Conservation (phyloP, 2,888 invertebrate species). For the Idaea straminata region DNA sequence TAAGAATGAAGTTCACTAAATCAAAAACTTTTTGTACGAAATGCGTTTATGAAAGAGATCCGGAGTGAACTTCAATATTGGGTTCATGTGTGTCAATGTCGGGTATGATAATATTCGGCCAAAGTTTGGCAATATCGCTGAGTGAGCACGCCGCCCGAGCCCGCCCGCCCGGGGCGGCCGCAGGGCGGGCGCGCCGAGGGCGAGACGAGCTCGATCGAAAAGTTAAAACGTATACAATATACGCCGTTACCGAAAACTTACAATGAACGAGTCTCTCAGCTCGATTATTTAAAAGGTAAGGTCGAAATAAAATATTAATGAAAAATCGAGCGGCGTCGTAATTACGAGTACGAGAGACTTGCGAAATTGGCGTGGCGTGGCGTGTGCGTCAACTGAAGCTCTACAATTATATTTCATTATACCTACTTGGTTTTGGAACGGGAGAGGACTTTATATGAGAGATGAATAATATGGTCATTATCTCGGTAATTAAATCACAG, state of each 20-base stretch:
- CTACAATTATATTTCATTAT: background rate
- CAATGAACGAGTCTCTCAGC: constrained; percentile 26
- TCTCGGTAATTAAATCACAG: constrained; percentile 16
- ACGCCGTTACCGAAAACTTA: constrained; percentile 25
- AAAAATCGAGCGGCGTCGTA: constrained; percentile 15
- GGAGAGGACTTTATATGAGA: background rate
- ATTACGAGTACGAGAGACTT: constrained; percentile 14
- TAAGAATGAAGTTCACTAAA: constrained; percentile 4
- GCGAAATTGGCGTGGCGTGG: constrained; percentile 7
- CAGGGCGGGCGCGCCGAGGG: background rate
- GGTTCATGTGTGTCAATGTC: constrained; percentile 46
- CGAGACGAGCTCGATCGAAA: background rate
- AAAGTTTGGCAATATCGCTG: constrained; percentile 51
- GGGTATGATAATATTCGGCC: constrained; percentile 44
- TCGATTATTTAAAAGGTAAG: constrained; percentile 29
- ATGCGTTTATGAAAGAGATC: constrained; percentile 14
- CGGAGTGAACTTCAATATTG: constrained; percentile 23
- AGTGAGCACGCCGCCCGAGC: constrained; percentile 7
- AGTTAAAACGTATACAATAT: background rate
- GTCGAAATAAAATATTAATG: constrained; percentile 23
- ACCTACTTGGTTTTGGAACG: constrained; percentile 1
- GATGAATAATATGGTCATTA: constrained; percentile 7
- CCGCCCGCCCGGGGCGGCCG: background rate
- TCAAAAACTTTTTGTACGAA: constrained; percentile 9
- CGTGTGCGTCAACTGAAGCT: background rate